These are phyloP conservation scores for Myocastor coypus DNA, from an alignment of 2,113 vertebrate genomes.

Conservation along the genomic window DNA sequence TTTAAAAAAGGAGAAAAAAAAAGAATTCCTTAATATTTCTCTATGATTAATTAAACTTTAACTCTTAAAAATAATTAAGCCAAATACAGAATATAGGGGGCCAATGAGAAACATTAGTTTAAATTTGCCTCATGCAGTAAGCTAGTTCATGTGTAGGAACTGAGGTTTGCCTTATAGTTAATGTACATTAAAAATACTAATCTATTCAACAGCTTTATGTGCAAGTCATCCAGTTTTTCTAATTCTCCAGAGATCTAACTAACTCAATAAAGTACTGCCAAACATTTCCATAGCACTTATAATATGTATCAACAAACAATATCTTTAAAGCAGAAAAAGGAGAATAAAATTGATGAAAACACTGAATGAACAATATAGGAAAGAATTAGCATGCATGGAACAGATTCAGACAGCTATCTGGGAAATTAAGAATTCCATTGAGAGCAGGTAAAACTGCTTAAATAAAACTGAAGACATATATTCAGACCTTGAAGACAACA, in stretches of 20 bases:
- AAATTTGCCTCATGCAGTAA: not conserved
- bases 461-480: too few relatives aligned
- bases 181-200: not conserved
- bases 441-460: too few relatives aligned
- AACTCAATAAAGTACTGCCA: not conserved
- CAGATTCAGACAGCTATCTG: too few relatives aligned
- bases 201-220: not conserved
- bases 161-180: not conserved
- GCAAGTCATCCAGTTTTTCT: not conserved
- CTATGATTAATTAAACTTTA: not conserved
- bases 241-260: not conserved
- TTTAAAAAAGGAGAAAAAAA: not conserved
- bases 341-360: too few relatives aligned
- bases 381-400: too few relatives aligned
- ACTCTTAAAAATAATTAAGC: conserved; percentile 41
- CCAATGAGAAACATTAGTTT: not conserved
- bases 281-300: not conserved
- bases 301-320: conserved; percentile 23
- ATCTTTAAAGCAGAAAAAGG: not conserved
- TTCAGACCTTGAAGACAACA: too few relatives aligned
- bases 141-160: not conserved
- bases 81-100: not conserved
- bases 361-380: too few relatives aligned
- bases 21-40: conserved; percentile 24
- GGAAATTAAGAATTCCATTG: too few relatives aligned